phyloP scores from a whole-genome alignment of 2,113 vertebrate genomes.

The Oreotrochilus melanogaster region DNA sequence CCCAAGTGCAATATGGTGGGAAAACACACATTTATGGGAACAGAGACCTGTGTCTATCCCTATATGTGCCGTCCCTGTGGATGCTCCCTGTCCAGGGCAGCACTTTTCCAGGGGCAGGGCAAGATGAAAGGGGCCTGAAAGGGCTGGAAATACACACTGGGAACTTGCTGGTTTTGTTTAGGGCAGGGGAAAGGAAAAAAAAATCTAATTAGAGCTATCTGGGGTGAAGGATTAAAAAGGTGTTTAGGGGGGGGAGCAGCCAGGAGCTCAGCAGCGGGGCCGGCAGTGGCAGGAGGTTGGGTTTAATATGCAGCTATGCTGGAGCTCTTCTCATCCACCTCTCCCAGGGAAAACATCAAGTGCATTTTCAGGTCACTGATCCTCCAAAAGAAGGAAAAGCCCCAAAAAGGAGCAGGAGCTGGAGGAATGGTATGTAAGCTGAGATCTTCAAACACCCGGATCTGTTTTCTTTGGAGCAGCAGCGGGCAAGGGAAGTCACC shows the following conservation, averaged over 20 bases:
- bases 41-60: too few species aligned
- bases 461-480: conserved; percentile 37
- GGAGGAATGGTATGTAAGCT: conserved; percentile 39
- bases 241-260: not conserved
- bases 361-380: conserved; percentile 58
- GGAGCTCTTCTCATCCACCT: conserved; percentile 26
- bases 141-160: not conserved
- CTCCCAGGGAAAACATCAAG: conserved; percentile 52
- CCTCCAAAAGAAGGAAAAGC: conserved; percentile 34
- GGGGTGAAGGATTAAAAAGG: not conserved
- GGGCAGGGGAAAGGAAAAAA: too few species aligned
- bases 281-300: not conserved
- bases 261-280: not conserved
- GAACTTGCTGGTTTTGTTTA: not conserved
- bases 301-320: conserved; percentile 59
- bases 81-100: not conserved
- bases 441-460: conserved; percentile 41
- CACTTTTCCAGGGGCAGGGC: not conserved
- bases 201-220: not conserved
- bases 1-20: too few species aligned
- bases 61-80: not conserved
- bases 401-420: conserved; percentile 56
- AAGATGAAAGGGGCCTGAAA: not conserved
- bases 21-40: too few species aligned
- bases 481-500: not conserved